Evolutionary conservation across 1,140 invertebrate genomes (phyloP), one percentile per base, ranked within the genome.

Genomic region (Zaprionus gabonicus): DNA sequence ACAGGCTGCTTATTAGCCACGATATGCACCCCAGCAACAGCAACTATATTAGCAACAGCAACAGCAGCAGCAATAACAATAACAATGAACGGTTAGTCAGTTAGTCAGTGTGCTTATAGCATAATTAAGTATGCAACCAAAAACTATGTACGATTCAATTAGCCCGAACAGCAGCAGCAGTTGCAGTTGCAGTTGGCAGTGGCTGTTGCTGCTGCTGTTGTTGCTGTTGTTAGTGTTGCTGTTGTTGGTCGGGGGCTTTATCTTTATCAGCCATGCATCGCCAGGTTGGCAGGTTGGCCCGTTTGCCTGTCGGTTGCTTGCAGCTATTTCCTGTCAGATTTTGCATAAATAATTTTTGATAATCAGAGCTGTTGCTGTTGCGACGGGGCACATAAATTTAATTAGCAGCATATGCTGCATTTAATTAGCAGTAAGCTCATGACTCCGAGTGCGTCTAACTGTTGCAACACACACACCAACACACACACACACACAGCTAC

Each of bases 331-430:
- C 85, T 88, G 85, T 85, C 85, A 88, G 85, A 88, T 88, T 88
- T 88, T 88, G 85, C 85, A 88, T 88, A 88, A 88, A 88, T 88
- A 88, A 88, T 88, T 88, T 88, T 88, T 88, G 85, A 90, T 88
- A 88, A 88, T 88, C 85, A 88, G 80, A 83, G 83, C 79, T 85
- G 72, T 51, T 20, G 20, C 46, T 51, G 46, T 23, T 12, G 84
- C 84, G 77, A 87, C 80, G 76, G 80, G 82, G 68, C 85, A 90
- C 84, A 88, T 88, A 88, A 90, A 88, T 88, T 88, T 88, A 88
- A 88, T 88, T 88, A 88, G 84, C 84, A 67, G 81, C 84, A 88
- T 88, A 90, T 90, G 84, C 83, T 88, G 84, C 78, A 88, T 88
- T 87, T 90, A 88, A 90, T 88, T 86, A 88, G 84, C 85, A 88